A percentile compares a stretch with the other conserved stretches of the same genome.
phyloP scores from a whole-genome alignment of 1,140 invertebrate species.

The Trichonephila inaurata region DNA sequence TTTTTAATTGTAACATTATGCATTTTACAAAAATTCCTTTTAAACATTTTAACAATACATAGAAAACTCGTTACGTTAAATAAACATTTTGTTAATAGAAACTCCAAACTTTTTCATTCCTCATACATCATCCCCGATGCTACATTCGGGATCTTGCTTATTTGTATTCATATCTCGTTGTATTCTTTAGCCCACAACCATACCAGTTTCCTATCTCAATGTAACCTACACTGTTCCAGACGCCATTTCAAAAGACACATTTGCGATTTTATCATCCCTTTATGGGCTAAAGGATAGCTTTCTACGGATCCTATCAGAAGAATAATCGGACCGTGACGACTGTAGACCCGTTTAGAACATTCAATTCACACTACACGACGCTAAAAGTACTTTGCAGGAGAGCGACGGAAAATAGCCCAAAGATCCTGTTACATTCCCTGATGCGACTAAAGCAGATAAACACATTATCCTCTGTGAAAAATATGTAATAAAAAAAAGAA shows the following conservation, averaged over 20 bases:
- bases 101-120: too few species aligned
- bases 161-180: conserved; percentile 32
- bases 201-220: background rate
- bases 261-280: conserved; percentile 39
- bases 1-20: too few species aligned
- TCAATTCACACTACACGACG: background rate
- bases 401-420: background rate
- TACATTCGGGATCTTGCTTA: background rate
- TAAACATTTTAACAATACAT: too few species aligned
- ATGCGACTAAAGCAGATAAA: background rate
- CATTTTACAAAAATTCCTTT: too few species aligned
- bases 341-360: background rate
- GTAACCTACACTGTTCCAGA: background rate
- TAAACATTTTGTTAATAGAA: too few species aligned
- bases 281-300: conserved; percentile 33
- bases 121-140: too few species aligned
- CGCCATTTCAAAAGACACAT: conserved; percentile 25
- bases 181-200: conserved; percentile 11
- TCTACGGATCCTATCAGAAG: background rate
- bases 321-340: conserved; percentile 32
- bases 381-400: background rate
- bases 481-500: too few species aligned
- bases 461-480: too few species aligned
- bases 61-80: too few species aligned
- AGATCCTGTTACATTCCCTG: background rate